These are phyloP conservation scores for Acanthis flammea DNA, from an alignment of 2,797 vertebrate species.

Conservation along the genomic window DNA sequence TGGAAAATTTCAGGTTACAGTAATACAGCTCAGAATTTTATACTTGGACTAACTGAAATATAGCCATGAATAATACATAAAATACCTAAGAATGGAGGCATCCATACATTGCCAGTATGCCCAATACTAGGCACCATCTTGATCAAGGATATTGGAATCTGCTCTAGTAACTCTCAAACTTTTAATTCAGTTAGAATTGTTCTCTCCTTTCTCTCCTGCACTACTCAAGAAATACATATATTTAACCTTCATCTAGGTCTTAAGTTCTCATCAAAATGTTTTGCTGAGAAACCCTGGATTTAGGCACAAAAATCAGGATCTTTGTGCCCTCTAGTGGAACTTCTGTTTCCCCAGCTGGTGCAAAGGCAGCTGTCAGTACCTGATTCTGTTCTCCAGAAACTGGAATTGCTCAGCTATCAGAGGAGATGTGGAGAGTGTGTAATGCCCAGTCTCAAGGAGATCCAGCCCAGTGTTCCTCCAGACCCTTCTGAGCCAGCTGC, in stretches of 20 bases:
- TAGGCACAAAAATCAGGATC: not conserved
- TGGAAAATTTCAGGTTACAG: not conserved
- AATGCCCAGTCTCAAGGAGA: not conserved
- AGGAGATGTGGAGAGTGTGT: rapidly evolving
- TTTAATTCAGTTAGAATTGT: not conserved
- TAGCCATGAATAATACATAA: not conserved
- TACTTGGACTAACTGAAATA: not conserved
- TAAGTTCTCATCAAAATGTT: not conserved
- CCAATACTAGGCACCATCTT: not conserved
- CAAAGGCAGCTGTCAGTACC: rapidly evolving
- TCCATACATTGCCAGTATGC: not conserved
- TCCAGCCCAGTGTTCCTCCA: not conserved
- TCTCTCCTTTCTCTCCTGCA: not conserved
- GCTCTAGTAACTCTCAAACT: not conserved
- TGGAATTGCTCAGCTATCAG: not conserved
- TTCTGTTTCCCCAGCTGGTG: not conserved
- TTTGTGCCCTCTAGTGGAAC: constrained; percentile 61
- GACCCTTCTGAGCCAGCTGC: not conserved
- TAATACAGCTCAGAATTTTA: not conserved
- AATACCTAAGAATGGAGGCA: not conserved
- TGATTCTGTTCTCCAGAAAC: not conserved
- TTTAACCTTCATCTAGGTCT: not conserved
- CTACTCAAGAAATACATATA: not conserved
- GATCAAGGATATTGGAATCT: not conserved
- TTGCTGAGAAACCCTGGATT: not conserved